These are phyloP conservation scores for Microplitis mediator DNA, from an alignment of 1,140 invertebrate species.

Conservation along the genomic window DNA sequence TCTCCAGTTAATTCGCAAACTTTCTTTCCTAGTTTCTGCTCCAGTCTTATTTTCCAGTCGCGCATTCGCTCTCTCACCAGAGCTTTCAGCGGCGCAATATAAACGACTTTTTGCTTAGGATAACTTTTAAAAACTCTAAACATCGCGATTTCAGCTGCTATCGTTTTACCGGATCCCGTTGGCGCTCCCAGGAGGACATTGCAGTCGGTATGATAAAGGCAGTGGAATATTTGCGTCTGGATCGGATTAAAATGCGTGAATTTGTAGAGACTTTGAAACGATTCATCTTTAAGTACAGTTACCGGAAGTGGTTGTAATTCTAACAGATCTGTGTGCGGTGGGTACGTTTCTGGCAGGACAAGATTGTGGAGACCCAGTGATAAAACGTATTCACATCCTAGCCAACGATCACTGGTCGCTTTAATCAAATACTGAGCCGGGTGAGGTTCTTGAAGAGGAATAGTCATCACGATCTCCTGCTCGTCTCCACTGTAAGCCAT, in stretches of 20 bases:
- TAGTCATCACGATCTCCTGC: conserved; percentile 92
- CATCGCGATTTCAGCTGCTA: conserved; percentile 97
- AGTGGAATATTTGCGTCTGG: conserved; percentile 98
- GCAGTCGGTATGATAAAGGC: conserved; percentile 92
- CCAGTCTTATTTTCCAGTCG: conserved; percentile 93
- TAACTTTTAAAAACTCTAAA: conserved; percentile 88
- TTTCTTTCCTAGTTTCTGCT: conserved; percentile 77
- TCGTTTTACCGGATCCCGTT: conserved; percentile 98
- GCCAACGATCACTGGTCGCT: conserved; percentile 88
- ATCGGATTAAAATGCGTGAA: conserved; percentile 99
- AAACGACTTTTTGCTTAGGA: conserved; percentile 91
- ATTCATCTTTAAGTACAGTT: conserved; percentile 76
- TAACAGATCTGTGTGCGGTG: conserved; percentile 87
- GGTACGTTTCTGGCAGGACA: conserved; percentile 90
- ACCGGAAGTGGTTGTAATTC: conserved; percentile 90
- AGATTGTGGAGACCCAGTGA: conserved; percentile 88
- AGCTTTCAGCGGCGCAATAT: conserved; percentile 98
- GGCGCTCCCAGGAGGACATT: conserved; percentile 97
- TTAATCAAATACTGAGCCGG: conserved; percentile 92
- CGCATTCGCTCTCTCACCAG: conserved; percentile 94
- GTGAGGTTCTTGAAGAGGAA: conserved; percentile 90
- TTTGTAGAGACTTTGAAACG: conserved; percentile 83
- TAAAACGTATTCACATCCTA: conserved; percentile 77
- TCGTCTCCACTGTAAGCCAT: conserved; percentile 67
- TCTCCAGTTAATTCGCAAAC: conserved; percentile 98